Evolutionary conservation across 2,888 invertebrate species (phyloP).

Genomic region (Imbricaverruca yamaguchii): DNA sequence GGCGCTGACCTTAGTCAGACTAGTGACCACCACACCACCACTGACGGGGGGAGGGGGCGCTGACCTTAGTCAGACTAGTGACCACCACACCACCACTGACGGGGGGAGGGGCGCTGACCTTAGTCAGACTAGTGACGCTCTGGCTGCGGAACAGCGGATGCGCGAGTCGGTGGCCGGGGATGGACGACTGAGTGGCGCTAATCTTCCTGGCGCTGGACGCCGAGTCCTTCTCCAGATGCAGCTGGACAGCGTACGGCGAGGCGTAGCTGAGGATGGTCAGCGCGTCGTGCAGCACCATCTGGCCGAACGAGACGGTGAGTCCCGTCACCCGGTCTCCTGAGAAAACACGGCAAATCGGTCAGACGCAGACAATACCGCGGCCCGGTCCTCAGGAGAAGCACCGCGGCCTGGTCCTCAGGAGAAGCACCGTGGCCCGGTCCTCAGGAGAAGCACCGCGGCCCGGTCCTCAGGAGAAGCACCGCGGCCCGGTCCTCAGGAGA

Average conservation of each 20-base stretch:
- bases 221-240: slow-evolving; percentile 60
- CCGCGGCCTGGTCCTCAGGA: too few relatives aligned
- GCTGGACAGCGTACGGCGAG: slow-evolving; percentile 77
- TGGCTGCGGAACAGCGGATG: slow-evolving; percentile 72
- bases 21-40: too few relatives aligned
- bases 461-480: too few relatives aligned
- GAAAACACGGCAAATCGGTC: slow-evolving; percentile 23
- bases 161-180: background rate
- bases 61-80: too few relatives aligned
- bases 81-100: too few relatives aligned
- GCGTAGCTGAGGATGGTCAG: slow-evolving; percentile 81
- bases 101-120: slow-evolving; percentile 42
- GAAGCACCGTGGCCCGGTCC: too few relatives aligned
- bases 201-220: background rate
- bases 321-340: slow-evolving; percentile 80
- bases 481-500: too few relatives aligned
- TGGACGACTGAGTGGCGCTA: background rate
- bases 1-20: too few relatives aligned
- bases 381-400: too few relatives aligned
- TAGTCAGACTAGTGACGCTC: slow-evolving; percentile 65
- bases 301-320: slow-evolving; percentile 76
- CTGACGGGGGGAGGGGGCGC: too few relatives aligned
- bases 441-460: too few relatives aligned
- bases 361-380: too few relatives aligned
- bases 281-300: slow-evolving; percentile 85